phyloP scores from a whole-genome alignment of 2,797 vertebrate genomes.

The Molossus alvarezi region DNA sequence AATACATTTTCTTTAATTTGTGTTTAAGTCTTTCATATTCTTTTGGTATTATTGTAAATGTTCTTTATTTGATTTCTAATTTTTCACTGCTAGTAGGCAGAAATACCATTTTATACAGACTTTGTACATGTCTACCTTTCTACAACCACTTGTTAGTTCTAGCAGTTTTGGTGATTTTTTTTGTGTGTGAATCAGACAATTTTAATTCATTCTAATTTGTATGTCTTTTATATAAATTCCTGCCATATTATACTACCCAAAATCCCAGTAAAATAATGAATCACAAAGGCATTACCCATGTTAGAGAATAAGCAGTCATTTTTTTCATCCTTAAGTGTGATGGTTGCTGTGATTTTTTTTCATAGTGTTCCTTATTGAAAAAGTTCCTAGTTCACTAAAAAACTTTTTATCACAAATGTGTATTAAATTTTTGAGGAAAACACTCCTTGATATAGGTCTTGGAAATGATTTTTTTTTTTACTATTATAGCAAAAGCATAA shows the following conservation, averaged over 20 bases:
- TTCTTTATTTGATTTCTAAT: conserved; percentile 16
- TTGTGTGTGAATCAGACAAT: neutral
- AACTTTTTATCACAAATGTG: neutral
- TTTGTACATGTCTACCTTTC: neutral
- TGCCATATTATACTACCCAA: neutral
- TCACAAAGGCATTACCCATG: neutral
- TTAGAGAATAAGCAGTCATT: neutral
- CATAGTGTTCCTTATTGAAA: neutral
- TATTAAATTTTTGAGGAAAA: neutral
- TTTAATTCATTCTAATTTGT: neutral
- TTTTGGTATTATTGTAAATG: neutral
- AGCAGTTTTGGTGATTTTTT: neutral
- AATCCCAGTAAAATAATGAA: neutral
- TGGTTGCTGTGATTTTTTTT: neutral
- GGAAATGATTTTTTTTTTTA: neutral
- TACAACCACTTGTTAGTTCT: neutral
- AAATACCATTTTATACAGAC: neutral
- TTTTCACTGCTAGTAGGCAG: neutral
- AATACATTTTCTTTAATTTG: neutral
- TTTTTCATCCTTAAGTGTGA: neutral
- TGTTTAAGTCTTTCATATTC: neutral
- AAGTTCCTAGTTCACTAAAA: neutral
- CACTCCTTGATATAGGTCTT: neutral
- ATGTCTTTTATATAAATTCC: neutral
- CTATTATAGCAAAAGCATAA: neutral